Evolutionary conservation across 2,888 invertebrate species (phyloP).

Genomic region (Sinotaia quadrata): DNA sequence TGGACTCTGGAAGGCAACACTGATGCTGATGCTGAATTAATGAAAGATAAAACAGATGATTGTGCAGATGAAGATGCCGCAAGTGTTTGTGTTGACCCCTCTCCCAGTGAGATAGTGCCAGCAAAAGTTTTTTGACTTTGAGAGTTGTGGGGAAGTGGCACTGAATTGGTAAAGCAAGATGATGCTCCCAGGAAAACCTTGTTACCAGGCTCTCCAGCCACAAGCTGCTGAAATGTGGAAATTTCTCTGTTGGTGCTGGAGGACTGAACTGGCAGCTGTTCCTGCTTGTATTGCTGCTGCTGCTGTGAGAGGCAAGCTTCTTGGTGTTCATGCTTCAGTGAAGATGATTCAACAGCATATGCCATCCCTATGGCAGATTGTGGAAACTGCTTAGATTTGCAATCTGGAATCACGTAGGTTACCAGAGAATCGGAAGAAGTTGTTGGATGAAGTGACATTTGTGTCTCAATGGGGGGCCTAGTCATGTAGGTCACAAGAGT

Average conservation of each 20-base stretch:
- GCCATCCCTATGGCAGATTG: not conserved
- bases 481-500: not conserved
- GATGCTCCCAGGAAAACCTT: not conserved
- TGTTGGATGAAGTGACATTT: not conserved
- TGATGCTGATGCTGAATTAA: not conserved
- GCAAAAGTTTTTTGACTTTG: not conserved
- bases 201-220: not conserved
- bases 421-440: conserved; percentile 13
- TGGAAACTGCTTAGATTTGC: not conserved
- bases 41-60: not conserved
- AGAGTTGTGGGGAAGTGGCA: not conserved
- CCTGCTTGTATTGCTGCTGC: not conserved
- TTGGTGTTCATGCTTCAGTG: conserved; percentile 10
- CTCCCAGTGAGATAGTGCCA: too few relatives aligned
- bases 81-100: too few relatives aligned
- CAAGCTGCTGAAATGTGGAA: not conserved
- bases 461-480: not conserved
- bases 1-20: not conserved
- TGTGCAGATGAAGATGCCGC: conserved; percentile 1
- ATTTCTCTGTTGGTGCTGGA: not conserved
- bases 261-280: not conserved
- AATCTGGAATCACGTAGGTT: conserved; percentile 8
- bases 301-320: not conserved
- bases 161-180: not conserved
- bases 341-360: too few relatives aligned